These are phyloP conservation scores for Pocillopora meandrina DNA, from an alignment of 92 coral and sea anemone species.

Conservation along the genomic window DNA sequence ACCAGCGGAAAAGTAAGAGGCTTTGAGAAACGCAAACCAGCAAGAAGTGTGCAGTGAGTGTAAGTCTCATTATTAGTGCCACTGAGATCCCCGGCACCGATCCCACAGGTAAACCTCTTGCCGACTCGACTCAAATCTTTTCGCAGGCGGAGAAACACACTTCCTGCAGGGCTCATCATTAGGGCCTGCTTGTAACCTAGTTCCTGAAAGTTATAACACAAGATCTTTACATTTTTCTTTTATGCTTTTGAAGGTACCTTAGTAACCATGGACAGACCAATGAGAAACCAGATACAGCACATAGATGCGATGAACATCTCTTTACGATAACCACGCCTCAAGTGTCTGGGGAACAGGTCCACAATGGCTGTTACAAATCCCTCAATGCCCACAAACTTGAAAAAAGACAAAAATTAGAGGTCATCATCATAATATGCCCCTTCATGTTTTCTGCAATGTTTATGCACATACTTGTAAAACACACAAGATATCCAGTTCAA, in stretches of 20 bases:
- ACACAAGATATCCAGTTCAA: background rate
- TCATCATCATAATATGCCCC: background rate
- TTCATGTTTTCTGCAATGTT: background rate
- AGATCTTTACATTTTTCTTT: no score
- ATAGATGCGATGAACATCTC: conserved; percentile 69
- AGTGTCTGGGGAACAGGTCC: conserved; percentile 68
- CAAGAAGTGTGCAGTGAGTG: no score
- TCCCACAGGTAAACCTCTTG: no score
- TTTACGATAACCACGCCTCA: conserved; percentile 85
- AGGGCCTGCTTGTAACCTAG: no score
- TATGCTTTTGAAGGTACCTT: conserved; percentile 42
- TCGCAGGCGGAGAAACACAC: no score
- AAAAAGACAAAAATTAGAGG: background rate
- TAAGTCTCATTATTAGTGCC: no score
- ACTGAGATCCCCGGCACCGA: no score
- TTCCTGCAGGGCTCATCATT: no score
- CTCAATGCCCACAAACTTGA: conserved; percentile 82
- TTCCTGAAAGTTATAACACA: no score
- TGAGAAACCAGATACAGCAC: conserved; percentile 67
- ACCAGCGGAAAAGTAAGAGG: no score
- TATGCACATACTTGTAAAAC: background rate
- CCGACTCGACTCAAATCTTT: no score
- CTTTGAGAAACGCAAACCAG: no score
- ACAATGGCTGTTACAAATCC: conserved; percentile 81
- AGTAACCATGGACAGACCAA: conserved; percentile 81